phyloP scores from a whole-genome alignment of 2,113 vertebrate genomes.

The Peucedramus taeniatus region DNA sequence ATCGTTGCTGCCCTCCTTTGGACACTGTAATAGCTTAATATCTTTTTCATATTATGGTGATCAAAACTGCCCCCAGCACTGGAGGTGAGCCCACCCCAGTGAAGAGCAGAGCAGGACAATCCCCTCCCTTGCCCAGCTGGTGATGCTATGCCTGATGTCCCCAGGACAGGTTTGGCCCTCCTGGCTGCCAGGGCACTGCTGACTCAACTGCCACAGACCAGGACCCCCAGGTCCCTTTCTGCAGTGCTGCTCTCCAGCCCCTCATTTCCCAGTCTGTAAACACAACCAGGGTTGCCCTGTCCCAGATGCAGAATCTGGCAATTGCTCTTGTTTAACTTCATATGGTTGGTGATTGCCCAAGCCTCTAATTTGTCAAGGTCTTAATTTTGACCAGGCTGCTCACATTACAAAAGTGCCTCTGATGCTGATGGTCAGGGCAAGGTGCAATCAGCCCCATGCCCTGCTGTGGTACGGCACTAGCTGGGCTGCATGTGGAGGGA shows the following conservation, averaged over 20 bases:
- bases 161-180: accelerated
- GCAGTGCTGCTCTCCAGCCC: accelerated
- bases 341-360: not conserved
- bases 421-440: too few relatives aligned
- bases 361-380: accelerated
- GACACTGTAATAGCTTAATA: not conserved
- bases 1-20: too few relatives aligned
- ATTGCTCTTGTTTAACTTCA: not conserved
- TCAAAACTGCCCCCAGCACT: not conserved
- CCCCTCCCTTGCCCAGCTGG: not conserved
- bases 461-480: accelerated
- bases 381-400: not conserved
- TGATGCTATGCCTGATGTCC: not conserved
- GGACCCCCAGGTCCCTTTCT: not conserved
- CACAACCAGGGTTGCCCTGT: accelerated
- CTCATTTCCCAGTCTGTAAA: not conserved
- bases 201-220: accelerated
- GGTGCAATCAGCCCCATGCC: not conserved
- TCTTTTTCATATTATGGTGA: not conserved
- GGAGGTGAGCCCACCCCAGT: accelerated
- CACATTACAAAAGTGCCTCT: accelerated
- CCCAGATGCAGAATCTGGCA: accelerated
- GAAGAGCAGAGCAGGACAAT: not conserved
- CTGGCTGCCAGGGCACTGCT: not conserved
- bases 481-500: not conserved